Evolutionary conservation across 2,113 vertebrate species (phyloP), one percentile per base, ranked within the genome.

Genomic region (Oncorhynchus kisutch): DNA sequence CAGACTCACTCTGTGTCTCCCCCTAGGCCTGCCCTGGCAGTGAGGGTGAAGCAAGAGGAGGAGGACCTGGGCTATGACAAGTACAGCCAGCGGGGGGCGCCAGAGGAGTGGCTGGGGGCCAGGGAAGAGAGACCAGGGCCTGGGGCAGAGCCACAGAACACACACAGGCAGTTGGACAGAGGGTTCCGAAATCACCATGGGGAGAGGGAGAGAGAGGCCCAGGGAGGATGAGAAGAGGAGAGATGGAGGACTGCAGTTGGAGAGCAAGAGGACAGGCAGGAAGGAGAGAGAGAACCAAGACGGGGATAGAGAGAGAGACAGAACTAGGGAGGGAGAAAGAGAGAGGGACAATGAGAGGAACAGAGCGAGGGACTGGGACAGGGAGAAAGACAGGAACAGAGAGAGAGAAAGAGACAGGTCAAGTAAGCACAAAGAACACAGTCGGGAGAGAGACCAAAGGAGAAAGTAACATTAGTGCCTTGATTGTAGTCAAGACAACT

Each of bases 41-140:
- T 90, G 71, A 91, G 80, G 74, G 92, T 92, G 22, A 94, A 94
- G 88, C 93, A 94, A 80, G 95, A 97, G 82, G 95, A 93, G 77
- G 92, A 95, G 45, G 94, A 95, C n/a, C n/a, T 65, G 0, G 91
- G 75, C 16, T 94, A 95, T 0, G 92, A 95, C 74, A 95, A 93
- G 27, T 93, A 92, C 0, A 81, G 85, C 31, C 83, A 86, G 70
- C 7, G 80, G 82, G 29, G 82, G 71, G 73, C 80, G 82, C 27
- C 64, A 1, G 86, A 0, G 68, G 75, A 0, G 34, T 74, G 66
- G 2, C 20, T 5, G 71, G 59, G 51, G 4, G 14, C 51, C 67
- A 88, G 12, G 78, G 85, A 45, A n/a, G 82, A 84, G 60, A 62
- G 80, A 75, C 59, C 51, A 54, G 51, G 51, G 51, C 39, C 54